Conservation (phyloP, 2,888 invertebrate species). For the Drosophila pseudotalamancana region DNA sequence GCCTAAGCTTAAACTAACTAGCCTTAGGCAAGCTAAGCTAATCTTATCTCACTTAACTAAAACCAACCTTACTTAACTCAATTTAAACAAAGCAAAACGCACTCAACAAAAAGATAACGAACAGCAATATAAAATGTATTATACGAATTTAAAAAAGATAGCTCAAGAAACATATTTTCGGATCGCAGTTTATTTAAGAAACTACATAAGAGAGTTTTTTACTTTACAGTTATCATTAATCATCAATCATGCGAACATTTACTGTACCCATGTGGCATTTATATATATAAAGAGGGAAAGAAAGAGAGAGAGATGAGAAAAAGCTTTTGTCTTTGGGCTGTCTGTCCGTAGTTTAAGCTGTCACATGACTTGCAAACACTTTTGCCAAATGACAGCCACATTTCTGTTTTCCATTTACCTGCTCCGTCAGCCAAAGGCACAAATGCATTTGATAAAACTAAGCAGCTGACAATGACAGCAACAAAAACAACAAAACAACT, state of each 20-base stretch:
- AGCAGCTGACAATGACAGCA: constrained; percentile 14
- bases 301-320: too few relatives aligned
- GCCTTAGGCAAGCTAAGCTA: too few relatives aligned
- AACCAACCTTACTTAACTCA: too few relatives aligned
- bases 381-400: constrained; percentile 31
- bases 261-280: neutral
- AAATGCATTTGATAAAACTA: constrained; percentile 32
- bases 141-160: too few relatives aligned
- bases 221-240: neutral
- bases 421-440: constrained; percentile 38
- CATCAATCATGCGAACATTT: neutral
- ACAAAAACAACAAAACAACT: neutral
- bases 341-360: constrained; percentile 5
- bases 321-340: too few relatives aligned
- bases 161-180: neutral
- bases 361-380: constrained; percentile 34
- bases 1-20: too few relatives aligned
- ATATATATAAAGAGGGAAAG: too few relatives aligned
- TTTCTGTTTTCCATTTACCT: constrained; percentile 41
- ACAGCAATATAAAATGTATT: too few relatives aligned
- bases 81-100: too few relatives aligned
- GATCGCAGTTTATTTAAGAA: neutral
- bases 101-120: too few relatives aligned
- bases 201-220: neutral
- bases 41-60: too few relatives aligned